Base-by-base conservation (phyloP, 2,113 vertebrate genomes). In the Antennarius striatus region DNA sequence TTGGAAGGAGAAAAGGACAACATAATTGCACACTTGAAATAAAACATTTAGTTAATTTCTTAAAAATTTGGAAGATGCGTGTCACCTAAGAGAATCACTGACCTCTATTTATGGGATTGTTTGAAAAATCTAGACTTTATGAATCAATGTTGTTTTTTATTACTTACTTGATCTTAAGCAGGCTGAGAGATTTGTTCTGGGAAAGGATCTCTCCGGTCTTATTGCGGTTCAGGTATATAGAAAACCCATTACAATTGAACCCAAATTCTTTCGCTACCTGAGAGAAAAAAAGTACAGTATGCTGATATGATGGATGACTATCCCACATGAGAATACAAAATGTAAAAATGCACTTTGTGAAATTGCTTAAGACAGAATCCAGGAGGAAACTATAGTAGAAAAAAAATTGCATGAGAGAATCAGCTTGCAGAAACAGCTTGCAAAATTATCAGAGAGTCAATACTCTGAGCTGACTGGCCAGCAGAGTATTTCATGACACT, bases 221-320 rank as follows among this genome's bases (percentile, higher is more conserved):
- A 90, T 99, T 95, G 79, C 98, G 95, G 83, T 98, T 98, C 90
- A 93, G 89, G 88, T 97, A 99, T 73, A 99, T 85, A 0, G 96
- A 96, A 84, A 99, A 99, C 2, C 96, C 96, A 14, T 98, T 98
- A 73, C 96, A 95, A 71, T 91, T 95, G 90, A 98, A 98, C 3
- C 98, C 97, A 91, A 99, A 99, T 51, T 99, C 98, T 91, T 96
- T 95, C 28, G 93, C 97, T 30, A 99, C 96, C 98, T 99, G 88
- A 51, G 55, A 77, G 39, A 79, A 36, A 64, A 16, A 36, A 30
- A 2, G 40, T 0, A 10, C 12, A 3, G 6, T 12, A 17, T n/a
- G 6, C 4, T 51, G 43, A 69, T 59, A 54, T 53, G 29, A 68
- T 1, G 59, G 28, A 46, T 4, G 1, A 48, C 13, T 15, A 47